Evolutionary conservation across 2,888 invertebrate species (phyloP).

Genomic region (Cinara cedri): DNA sequence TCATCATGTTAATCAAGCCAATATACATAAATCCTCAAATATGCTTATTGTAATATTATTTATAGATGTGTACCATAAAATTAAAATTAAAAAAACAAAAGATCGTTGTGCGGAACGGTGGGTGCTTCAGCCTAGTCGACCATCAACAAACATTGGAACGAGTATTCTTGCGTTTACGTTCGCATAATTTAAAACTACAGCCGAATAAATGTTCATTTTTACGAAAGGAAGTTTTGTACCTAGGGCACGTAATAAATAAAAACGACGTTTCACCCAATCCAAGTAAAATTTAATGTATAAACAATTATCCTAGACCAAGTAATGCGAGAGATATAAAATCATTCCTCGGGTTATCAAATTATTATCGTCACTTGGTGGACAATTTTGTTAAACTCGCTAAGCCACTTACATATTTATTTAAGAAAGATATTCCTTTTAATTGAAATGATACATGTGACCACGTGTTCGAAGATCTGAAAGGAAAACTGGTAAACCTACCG

Average conservation of each 20-base stretch:
- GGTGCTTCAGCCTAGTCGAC: no score
- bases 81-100: no score
- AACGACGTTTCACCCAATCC: not conserved
- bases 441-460: not conserved
- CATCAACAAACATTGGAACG: no score
- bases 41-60: no score
- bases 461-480: not conserved
- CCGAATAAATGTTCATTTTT: not conserved
- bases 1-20: no score
- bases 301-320: not conserved
- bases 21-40: no score
- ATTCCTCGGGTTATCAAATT: not conserved
- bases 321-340: not conserved
- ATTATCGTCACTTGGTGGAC: not conserved
- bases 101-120: no score
- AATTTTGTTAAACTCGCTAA: not conserved
- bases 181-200: no score
- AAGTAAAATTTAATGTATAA: not conserved
- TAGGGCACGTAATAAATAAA: not conserved
- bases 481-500: not conserved
- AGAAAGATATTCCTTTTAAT: not conserved
- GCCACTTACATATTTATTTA: not conserved
- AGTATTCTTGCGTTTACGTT: no score
- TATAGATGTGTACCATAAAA: no score
- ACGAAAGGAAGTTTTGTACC: not conserved